Conservation (phyloP, 2,797 vertebrate species). For the Chelmon rostratus region DNA sequence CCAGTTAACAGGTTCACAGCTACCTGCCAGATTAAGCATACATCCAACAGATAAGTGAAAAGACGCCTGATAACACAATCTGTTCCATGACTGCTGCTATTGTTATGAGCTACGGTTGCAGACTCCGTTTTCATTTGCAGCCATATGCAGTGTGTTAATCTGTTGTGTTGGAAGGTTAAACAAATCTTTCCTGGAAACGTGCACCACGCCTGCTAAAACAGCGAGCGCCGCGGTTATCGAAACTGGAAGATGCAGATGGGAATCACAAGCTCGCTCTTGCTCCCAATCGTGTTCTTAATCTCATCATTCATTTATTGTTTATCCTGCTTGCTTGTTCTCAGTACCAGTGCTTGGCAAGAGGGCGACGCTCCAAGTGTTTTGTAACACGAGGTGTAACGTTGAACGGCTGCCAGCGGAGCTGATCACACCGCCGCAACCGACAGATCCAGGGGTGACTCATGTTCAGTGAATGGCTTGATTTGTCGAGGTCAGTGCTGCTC, state of each 20-base stretch:
- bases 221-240: neutral
- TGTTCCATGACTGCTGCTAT: slow-evolving; percentile 39
- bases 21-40: slow-evolving; percentile 42
- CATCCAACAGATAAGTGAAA: slow-evolving; percentile 22
- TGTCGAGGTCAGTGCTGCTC: slow-evolving; percentile 28
- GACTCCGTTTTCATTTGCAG: slow-evolving; percentile 18
- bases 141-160: slow-evolving; percentile 19
- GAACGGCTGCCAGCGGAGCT: slow-evolving; percentile 58
- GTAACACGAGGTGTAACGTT: slow-evolving; percentile 58
- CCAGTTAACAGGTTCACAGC: slow-evolving; percentile 30
- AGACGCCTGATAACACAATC: slow-evolving; percentile 27
- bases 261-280: slow-evolving; percentile 55
- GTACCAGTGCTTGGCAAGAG: slow-evolving; percentile 45
- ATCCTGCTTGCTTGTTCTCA: slow-evolving; percentile 53
- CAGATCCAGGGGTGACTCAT: slow-evolving; percentile 42
- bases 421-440: slow-evolving; percentile 48
- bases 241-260: slow-evolving; percentile 29
- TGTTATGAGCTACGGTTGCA: slow-evolving; percentile 29
- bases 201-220: slow-evolving; percentile 29
- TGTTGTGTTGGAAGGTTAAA: slow-evolving; percentile 41
- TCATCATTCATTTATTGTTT: slow-evolving; percentile 68
- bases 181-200: slow-evolving; percentile 57
- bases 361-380: slow-evolving; percentile 65
- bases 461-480: slow-evolving; percentile 46
- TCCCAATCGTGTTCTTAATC: slow-evolving; percentile 55